These are phyloP conservation scores for Drosophila testacea DNA, from an alignment of 2,888 invertebrate genomes.

Conservation along the genomic window DNA sequence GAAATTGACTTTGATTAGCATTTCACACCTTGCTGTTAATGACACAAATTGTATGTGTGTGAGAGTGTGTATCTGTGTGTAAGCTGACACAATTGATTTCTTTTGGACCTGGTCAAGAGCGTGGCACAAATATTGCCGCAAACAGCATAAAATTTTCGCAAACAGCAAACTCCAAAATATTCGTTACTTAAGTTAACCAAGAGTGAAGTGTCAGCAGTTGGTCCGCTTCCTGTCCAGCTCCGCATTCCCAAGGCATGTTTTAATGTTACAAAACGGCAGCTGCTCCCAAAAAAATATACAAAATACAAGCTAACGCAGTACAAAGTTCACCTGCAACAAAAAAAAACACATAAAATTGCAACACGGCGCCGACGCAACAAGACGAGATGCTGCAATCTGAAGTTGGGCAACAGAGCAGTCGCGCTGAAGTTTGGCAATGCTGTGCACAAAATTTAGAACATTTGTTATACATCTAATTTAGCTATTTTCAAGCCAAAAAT, in stretches of 20 bases:
- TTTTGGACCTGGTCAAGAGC: slow-evolving; percentile 59
- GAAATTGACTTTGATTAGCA: slow-evolving; percentile 61
- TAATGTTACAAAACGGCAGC: slow-evolving; percentile 43
- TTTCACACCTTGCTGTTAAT: slow-evolving; percentile 60
- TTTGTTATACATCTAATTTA: slow-evolving; percentile 49
- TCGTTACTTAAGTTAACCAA: slow-evolving; percentile 35
- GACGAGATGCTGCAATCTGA: slow-evolving; percentile 41
- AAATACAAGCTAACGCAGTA: slow-evolving; percentile 31
- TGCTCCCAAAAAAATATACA: slow-evolving; percentile 30
- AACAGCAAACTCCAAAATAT: slow-evolving; percentile 33
- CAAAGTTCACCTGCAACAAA: slow-evolving; percentile 65
- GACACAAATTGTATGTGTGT: slow-evolving; percentile 39
- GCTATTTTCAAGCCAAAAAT: slow-evolving; percentile 40
- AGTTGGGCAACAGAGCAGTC: slow-evolving; percentile 37
- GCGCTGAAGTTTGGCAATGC: slow-evolving; percentile 33
- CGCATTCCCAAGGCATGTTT: slow-evolving; percentile 32
- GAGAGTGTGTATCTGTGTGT: slow-evolving; percentile 9
- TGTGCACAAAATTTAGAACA: slow-evolving; percentile 47
- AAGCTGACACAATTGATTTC: slow-evolving; percentile 66
- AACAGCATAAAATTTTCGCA: slow-evolving; percentile 38
- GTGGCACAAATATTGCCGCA: slow-evolving; percentile 26
- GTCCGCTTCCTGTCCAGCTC: slow-evolving; percentile 57
- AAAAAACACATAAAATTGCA: slow-evolving; percentile 41
- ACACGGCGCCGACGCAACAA: slow-evolving; percentile 31
- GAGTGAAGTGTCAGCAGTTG: slow-evolving; percentile 57